Percentiles rank a stretch among this genome's conserved stretches.
Conservation (phyloP, 2,888 invertebrate genomes). For the Saturnia pavonia region DNA sequence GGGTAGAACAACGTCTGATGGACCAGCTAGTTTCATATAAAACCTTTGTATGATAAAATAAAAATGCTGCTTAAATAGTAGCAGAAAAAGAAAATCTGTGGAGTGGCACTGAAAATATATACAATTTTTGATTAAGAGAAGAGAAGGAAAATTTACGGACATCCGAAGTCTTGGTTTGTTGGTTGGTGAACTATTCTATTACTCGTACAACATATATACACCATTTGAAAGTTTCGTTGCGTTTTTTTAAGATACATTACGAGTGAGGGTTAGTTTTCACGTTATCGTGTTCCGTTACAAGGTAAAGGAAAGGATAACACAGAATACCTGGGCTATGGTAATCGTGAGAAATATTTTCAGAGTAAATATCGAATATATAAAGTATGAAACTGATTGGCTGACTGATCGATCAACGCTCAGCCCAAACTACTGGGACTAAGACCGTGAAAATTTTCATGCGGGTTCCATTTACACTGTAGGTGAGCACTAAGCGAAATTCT, state of each 20-base stretch:
- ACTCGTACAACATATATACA: background rate
- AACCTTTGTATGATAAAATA: background rate
- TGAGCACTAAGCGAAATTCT: no score
- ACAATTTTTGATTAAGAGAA: background rate
- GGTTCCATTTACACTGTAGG: no score
- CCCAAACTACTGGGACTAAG: no score
- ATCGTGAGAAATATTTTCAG: no score
- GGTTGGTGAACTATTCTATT: background rate
- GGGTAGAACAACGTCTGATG: no score
- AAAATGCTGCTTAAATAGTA: background rate
- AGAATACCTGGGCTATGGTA: background rate
- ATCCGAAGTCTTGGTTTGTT: background rate
- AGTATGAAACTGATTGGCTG: no score
- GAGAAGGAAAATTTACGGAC: background rate
- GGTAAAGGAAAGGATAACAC: background rate
- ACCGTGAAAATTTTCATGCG: no score
- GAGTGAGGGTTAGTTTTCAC: background rate
- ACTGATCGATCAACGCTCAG: no score
- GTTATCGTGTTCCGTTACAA: background rate
- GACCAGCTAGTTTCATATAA: background rate
- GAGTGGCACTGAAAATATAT: no score
- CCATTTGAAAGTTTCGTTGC: background rate
- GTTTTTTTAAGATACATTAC: background rate
- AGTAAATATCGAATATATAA: no score
- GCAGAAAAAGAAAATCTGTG: no score